These are phyloP conservation scores for Myripristis jacobus DNA, from an alignment of 2,797 vertebrate species.

Conservation along the genomic window DNA sequence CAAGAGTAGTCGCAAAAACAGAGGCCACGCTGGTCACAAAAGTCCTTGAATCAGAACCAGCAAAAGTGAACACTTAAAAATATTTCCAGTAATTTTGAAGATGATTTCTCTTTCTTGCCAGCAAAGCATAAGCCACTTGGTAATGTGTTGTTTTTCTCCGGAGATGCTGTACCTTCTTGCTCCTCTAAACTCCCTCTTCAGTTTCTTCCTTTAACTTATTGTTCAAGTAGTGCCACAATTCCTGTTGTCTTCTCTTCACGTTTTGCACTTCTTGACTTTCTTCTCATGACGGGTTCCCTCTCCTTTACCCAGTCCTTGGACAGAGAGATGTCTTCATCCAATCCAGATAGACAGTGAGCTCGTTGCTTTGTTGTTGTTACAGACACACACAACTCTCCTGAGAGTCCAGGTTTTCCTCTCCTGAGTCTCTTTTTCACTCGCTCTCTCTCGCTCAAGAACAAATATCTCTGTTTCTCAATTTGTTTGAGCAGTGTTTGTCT, in stretches of 20 bases:
- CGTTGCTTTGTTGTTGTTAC: conserved; percentile 65
- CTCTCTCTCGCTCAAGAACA: conserved; percentile 8
- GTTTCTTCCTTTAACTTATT: conserved; percentile 11
- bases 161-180: not conserved
- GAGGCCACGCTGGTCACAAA: not conserved
- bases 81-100: not conserved
- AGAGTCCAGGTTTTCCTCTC: conserved; percentile 58
- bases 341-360: conserved; percentile 45
- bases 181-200: too few species aligned
- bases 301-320: conserved; percentile 15
- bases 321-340: not conserved
- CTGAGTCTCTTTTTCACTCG: conserved; percentile 12
- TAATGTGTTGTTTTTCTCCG: not conserved
- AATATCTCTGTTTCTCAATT: conserved; percentile 13
- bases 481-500: conserved; percentile 22
- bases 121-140: not conserved
- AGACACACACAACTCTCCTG: conserved; percentile 50
- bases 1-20: not conserved
- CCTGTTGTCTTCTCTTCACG: conserved; percentile 42
- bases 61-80: too few species aligned
- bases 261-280: conserved; percentile 50
- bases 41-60: too few species aligned
- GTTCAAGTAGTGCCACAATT: conserved; percentile 28
- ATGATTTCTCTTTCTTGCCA: not conserved
- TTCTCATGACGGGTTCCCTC: conserved; percentile 1